A percentile compares a stretch with the other conserved stretches of the same genome.
phyloP scores from a whole-genome alignment of 2,113 vertebrate species.

The Pagrus major region DNA sequence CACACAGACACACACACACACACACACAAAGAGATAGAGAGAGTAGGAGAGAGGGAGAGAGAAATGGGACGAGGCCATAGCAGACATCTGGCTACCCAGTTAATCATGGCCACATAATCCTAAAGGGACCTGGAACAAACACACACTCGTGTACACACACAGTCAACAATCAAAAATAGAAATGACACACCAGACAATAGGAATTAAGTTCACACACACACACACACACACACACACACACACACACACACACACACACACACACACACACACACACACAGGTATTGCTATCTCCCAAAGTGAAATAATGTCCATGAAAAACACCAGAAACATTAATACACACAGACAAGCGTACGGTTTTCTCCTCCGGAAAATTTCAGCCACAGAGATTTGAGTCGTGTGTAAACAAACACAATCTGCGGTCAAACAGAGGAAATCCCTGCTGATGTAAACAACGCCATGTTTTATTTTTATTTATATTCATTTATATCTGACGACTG shows the following conservation, averaged over 20 bases:
- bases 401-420: conserved; percentile 40
- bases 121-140: conserved; percentile 32
- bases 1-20: too few relatives aligned
- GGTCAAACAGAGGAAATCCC: neutral
- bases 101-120: conserved; percentile 58
- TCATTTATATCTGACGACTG: neutral
- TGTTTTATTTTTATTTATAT: conserved; percentile 4
- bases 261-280: neutral
- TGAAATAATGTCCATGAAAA: neutral
- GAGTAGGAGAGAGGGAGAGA: neutral
- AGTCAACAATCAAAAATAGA: conserved; percentile 25
- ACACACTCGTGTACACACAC: conserved; percentile 14
- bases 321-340: conserved; percentile 1
- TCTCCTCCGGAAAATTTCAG: conserved; percentile 19
- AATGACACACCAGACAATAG: conserved; percentile 41
- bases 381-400: conserved; percentile 4
- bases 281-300: neutral
- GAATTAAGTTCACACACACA: conserved; percentile 17
- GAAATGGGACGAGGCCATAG: conserved; percentile 24
- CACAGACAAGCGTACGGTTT: neutral
- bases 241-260: neutral
- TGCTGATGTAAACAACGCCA: neutral
- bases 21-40: too few relatives aligned
- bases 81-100: conserved; percentile 57
- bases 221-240: too few relatives aligned